Evolutionary conservation across 2,113 vertebrate genomes (phyloP).

Genomic region (Copsychus sechellarum): DNA sequence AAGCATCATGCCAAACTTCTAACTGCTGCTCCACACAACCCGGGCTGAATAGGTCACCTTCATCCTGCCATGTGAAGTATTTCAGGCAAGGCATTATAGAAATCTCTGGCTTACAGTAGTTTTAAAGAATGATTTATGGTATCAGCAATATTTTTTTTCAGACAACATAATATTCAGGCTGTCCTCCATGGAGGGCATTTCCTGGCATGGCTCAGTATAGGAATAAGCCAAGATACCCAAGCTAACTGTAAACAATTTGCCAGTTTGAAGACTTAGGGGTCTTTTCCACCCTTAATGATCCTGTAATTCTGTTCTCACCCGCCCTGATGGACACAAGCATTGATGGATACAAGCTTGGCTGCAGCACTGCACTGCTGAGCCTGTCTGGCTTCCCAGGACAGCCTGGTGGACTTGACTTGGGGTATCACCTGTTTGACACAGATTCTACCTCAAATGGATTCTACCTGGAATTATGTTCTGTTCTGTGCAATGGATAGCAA

Average conservation of each 20-base stretch:
- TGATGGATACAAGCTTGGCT: not conserved
- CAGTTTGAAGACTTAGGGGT: not conserved
- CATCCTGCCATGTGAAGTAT: not conserved
- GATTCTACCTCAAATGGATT: not conserved
- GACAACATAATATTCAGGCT: not conserved
- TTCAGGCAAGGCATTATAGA: accelerated
- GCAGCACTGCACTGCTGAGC: not conserved
- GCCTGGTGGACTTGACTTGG: not conserved
- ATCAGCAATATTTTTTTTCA: not conserved
- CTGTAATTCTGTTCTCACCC: not conserved
- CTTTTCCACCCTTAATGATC: not conserved
- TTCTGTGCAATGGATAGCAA: not conserved
- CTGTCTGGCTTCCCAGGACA: not conserved
- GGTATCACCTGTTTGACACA: not conserved
- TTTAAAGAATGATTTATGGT: not conserved
- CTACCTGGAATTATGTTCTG: not conserved
- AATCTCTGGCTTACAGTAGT: not conserved
- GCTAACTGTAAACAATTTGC: not conserved
- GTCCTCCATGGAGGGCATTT: not conserved
- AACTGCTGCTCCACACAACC: not conserved
- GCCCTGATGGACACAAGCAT: not conserved
- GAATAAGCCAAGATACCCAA: not conserved
- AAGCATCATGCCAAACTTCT: not conserved
- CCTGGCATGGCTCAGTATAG: not conserved
- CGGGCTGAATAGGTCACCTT: not conserved